A percentile compares a stretch with the other conserved stretches of the same genome.
These are phyloP conservation scores for Solenodon paradoxus DNA, from an alignment of 2,113 vertebrate species.

Conservation along the genomic window DNA sequence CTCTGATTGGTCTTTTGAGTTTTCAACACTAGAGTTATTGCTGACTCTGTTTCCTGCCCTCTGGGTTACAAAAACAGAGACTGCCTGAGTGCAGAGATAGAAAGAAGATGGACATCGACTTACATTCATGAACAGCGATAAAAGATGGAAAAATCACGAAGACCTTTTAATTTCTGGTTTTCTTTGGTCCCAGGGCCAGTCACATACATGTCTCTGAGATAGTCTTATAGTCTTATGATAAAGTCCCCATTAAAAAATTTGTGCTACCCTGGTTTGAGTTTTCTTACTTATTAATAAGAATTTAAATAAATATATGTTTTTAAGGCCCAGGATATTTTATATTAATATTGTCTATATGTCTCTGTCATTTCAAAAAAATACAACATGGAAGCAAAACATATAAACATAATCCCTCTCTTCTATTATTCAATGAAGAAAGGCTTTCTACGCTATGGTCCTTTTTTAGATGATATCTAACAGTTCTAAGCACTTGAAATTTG, in stretches of 20 bases:
- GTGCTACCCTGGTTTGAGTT: not conserved
- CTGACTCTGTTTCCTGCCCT: not conserved
- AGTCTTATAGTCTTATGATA: not conserved
- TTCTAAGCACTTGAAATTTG: not conserved
- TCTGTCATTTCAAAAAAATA: not conserved
- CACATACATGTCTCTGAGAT: not conserved
- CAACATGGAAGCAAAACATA: not conserved
- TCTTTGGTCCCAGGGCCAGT: not conserved
- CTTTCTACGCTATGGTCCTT: not conserved
- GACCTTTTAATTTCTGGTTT: not conserved
- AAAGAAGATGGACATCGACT: not conserved
- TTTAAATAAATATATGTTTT: conserved; percentile 6
- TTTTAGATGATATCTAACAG: not conserved
- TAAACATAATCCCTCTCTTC: not conserved
- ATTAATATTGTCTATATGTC: not conserved
- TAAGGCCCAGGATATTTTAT: not conserved
- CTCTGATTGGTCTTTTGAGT: not conserved
- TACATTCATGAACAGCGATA: not conserved
- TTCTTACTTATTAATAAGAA: not conserved
- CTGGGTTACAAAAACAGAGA: not conserved
- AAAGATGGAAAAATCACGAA: not conserved
- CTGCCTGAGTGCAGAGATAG: not conserved
- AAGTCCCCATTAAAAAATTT: not conserved
- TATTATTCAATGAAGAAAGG: not conserved
- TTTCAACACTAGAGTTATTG: not conserved